Evolutionary conservation across 2,888 invertebrate genomes (phyloP), one percentile per base, ranked within the genome.

Genomic region (Byasa hedistus): DNA sequence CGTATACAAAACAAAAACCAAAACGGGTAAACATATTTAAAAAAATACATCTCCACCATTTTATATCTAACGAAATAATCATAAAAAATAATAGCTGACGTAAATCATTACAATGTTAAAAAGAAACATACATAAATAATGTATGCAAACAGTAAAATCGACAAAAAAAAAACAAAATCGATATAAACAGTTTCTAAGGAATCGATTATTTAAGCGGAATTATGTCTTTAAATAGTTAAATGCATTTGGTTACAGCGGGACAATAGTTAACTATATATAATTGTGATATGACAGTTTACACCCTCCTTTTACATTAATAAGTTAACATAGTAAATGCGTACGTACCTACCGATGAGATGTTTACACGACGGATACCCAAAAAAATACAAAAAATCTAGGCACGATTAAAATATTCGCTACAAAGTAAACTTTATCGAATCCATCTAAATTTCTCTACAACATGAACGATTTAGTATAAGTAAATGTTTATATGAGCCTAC

Each of bases 211-310:
- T 22, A n/a, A 52, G 21, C n/a, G 21, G 56, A 48, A 61, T 23
- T 51, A 52, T 65, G 59, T 67, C 54, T 58, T 59, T 55, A 59
- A 66, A 59, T 55, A 62, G 24, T 60, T 67, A 67, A 63, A 67
- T 67, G 64, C 67, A 48, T 51, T 67, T 51, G 62, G 48, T 62
- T 67, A 67, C 48, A 59, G 63, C 59, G 55, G 59, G 60, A 67
- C 17, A 22, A 59, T 21, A 15, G 57, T 75, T 75, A 71, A 77
- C 82, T 86, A 86, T 84, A 86, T 75, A 81, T 84, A 86, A 76
- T 79, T 81, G 89, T 91, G 91, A 91, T 91, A 91, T 91, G 91
- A 85, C 87, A 83, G 81, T 76, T 82, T 86, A 80, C 82, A 85
- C 82, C 85, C 83, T 82, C 78, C 78, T 73, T 58, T 66, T 39